Base-by-base conservation (phyloP, 2,113 vertebrate genomes). In the Cacatua alba region DNA sequence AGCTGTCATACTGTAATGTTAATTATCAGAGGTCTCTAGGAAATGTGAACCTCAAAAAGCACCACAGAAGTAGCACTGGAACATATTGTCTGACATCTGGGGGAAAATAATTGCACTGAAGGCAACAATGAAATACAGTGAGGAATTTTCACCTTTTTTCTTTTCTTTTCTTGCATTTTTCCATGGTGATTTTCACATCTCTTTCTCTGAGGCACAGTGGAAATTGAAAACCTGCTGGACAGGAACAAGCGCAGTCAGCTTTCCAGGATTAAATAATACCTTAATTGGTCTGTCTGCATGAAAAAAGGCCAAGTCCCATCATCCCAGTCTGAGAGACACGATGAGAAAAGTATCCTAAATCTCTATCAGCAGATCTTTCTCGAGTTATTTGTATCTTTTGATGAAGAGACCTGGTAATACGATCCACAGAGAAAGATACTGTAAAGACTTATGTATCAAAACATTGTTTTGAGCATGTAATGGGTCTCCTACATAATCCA, bases 181-280 rank as follows among this genome's bases (percentile, higher is more conserved):
- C 37, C 72, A 28, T 17, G 19, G 37, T 95, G 75, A 43, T 8
- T 68, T 43, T 86, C 77, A 76, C 51, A n/a, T 74, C 64, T 90
- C 35, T 87, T 51, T 95, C 35, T 96, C 60, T 35, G 72, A 84
- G 62, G 91, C 64, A 89, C 35, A 72, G 33, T 26, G 80, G 86
- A 91, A 90, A 94, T 26, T 63, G 72, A 95, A 97, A 88, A 70
- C 39, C 53, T 85, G 55, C 60, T 18, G 33, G 88, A 72, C 43
- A 64, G 49, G 72, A 96, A 62, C 29, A 60, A 92, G 51, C 55
- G 75, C 81, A 86, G n/a, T 71, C 67, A 82, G 53, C 18, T 78
- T 94, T 90, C 81, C 69, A 84, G 91, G 67, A 51, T 85, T 60
- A 96, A 95, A 76, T 53, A 86, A 80, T 75, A 91, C 60, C 70